Evolutionary conservation across 2,797 vertebrate genomes (phyloP).

Genomic region (Danio aesculapii): DNA sequence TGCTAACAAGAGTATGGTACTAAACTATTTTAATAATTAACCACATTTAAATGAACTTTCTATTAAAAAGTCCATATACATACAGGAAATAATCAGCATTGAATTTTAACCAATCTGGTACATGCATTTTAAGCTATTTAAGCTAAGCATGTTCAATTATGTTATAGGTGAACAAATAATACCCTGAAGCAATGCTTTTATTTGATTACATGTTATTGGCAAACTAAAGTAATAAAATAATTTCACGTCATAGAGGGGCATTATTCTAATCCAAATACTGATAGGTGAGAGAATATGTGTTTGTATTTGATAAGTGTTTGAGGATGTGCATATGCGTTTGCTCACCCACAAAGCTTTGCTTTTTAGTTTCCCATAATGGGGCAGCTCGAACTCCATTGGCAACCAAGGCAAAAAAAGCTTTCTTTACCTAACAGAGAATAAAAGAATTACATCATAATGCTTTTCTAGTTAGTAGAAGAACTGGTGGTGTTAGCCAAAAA

Average conservation of each 20-base stretch:
- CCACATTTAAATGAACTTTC: not conserved
- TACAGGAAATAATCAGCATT: not conserved
- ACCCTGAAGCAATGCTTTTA: constrained; percentile 17
- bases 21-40: not conserved
- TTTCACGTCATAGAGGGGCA: not conserved
- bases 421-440: constrained; percentile 87
- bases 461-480: not conserved
- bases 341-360: constrained; percentile 99
- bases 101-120: not conserved
- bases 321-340: not conserved
- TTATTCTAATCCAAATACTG: not conserved
- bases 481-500: constrained; percentile 19
- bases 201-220: not conserved
- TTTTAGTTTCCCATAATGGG: constrained; percentile 97
- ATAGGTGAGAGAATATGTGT: not conserved
- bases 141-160: constrained; percentile 9
- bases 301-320: constrained; percentile 7
- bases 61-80: no score
- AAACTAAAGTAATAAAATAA: not conserved
- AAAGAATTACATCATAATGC: not conserved
- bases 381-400: constrained; percentile 97
- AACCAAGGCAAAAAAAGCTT: constrained; percentile 97
- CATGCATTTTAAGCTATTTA: not conserved
- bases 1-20: not conserved
- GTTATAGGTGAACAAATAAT: constrained; percentile 14